Evolutionary conservation across 2,797 vertebrate species (phyloP).

Genomic region (Oreonectes daqikongensis): DNA sequence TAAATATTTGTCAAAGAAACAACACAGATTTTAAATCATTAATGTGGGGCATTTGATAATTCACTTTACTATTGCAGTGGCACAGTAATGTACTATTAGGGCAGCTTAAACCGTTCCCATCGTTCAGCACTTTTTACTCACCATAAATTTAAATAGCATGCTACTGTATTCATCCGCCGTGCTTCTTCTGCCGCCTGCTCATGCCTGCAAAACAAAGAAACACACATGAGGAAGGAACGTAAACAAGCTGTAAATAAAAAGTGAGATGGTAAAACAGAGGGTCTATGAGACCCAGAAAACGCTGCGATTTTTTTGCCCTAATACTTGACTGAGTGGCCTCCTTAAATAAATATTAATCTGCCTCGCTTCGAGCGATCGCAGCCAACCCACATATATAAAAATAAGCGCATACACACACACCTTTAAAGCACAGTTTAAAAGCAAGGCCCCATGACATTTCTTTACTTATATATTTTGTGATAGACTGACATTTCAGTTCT

Average conservation of each 20-base stretch:
- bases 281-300: neutral
- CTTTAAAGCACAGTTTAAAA: neutral
- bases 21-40: too few relatives aligned
- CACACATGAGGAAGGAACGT: neutral
- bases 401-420: slow-evolving; percentile 13
- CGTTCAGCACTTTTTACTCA: slow-evolving; percentile 56
- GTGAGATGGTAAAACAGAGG: neutral
- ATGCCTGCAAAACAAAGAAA: slow-evolving; percentile 62
- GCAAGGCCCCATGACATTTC: neutral
- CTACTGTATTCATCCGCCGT: slow-evolving; percentile 67
- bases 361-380: slow-evolving; percentile 15
- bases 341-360: slow-evolving; percentile 52
- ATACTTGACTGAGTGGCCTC: slow-evolving; percentile 30
- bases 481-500: neutral
- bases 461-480: neutral
- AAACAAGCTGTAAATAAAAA: neutral
- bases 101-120: too few relatives aligned
- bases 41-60: too few relatives aligned
- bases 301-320: slow-evolving; percentile 26
- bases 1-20: too few relatives aligned
- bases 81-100: too few relatives aligned
- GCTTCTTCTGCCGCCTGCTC: slow-evolving; percentile 53
- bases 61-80: too few relatives aligned
- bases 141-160: slow-evolving; percentile 76
- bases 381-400: slow-evolving; percentile 29